Conservation (phyloP, 1,140 invertebrate genomes). For the Drosophila rhopaloa region DNA sequence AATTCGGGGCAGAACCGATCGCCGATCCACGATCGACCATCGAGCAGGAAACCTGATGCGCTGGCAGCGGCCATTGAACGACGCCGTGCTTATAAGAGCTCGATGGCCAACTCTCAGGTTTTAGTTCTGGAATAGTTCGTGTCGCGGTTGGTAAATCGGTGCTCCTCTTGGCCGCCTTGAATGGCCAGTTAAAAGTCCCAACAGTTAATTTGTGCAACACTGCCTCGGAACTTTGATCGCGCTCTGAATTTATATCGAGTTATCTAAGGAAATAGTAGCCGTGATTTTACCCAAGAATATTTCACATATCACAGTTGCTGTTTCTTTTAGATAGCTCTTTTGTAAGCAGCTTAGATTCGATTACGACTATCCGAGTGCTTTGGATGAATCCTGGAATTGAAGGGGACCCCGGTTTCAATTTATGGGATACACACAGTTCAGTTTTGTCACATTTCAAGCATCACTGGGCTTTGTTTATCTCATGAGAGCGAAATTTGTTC, state of each 20-base stretch:
- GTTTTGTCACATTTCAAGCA: conserved; percentile 85
- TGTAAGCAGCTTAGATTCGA: conserved; percentile 73
- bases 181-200: not conserved
- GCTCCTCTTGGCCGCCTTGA: not conserved
- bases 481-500: conserved; percentile 80
- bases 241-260: conserved; percentile 79
- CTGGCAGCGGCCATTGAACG: conserved; percentile 77
- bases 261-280: conserved; percentile 85
- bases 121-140: conserved; percentile 61
- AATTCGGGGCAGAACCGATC: conserved; percentile 42
- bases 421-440: conserved; percentile 86
- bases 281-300: conserved; percentile 74
- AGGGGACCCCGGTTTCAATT: conserved; percentile 62
- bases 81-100: conserved; percentile 71
- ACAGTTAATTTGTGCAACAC: not conserved
- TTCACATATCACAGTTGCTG: conserved; percentile 84
- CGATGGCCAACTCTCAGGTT: conserved; percentile 56
- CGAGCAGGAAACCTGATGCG: conserved; percentile 71
- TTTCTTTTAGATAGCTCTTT: conserved; percentile 85
- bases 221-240: conserved; percentile 11
- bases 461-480: conserved; percentile 88
- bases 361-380: not conserved
- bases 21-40: conserved; percentile 26
- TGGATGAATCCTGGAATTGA: not conserved
- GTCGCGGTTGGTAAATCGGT: conserved; percentile 15